A percentile compares a stretch with the other conserved stretches of the same genome.
phyloP scores from a whole-genome alignment of 2,797 vertebrate species.

The Todus mexicanus region DNA sequence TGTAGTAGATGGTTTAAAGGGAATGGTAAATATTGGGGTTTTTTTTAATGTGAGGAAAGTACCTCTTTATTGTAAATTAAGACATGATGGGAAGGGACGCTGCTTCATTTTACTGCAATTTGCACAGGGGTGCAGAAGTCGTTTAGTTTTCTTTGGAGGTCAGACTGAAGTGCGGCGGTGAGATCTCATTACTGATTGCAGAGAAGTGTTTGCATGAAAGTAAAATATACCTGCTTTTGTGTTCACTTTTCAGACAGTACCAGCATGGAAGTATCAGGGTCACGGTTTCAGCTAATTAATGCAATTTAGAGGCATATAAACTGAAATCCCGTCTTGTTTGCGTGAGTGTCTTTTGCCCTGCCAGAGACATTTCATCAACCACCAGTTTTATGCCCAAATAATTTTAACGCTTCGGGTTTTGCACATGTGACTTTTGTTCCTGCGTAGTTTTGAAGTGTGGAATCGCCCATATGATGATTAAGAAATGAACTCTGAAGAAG shows the following conservation, averaged over 20 bases:
- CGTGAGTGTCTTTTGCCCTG: background rate
- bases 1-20: background rate
- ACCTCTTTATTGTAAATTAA: constrained; percentile 20
- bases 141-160: constrained; percentile 8
- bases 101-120: background rate
- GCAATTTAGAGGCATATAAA: constrained; percentile 24
- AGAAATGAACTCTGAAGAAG: background rate
- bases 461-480: background rate
- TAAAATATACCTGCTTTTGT: constrained; percentile 19
- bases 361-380: background rate
- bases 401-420: background rate
- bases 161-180: background rate
- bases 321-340: background rate
- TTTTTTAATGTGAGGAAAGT: background rate
- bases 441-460: background rate
- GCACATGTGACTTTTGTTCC: background rate
- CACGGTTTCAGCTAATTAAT: constrained; percentile 35
- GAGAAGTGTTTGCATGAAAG: background rate
- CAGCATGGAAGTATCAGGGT: constrained; percentile 18
- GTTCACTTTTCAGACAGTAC: background rate
- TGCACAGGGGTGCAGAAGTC: background rate
- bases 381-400: background rate
- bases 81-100: background rate
- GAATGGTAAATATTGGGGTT: background rate
- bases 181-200: constrained; percentile 6